Evolutionary conservation across 2,888 invertebrate species (phyloP), one percentile per base, ranked within the genome.

Genomic region (Erebia aethiops): DNA sequence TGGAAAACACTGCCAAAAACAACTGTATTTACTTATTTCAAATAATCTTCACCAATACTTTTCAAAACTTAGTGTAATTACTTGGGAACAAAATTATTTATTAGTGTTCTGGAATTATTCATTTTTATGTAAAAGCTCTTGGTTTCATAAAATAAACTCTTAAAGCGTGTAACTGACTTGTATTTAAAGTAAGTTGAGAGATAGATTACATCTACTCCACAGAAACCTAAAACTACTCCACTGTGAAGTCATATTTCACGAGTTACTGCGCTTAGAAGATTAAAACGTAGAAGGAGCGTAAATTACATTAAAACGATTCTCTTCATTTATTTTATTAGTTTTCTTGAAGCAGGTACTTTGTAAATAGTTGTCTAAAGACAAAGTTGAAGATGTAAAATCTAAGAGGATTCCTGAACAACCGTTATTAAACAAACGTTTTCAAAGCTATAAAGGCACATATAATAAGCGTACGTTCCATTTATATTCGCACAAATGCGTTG

Each of bases 401-500:
- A 49, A 57, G 69, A 68, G 58, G 51, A 49, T 69, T 64, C 46
- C 26, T 56, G 18, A 54, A 66, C 57, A 67, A 67, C 57, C 49
- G 67, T 67, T 67, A 58, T 35, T 67, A 60, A 41, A 70, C 66
- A 70, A 63, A 71, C 51, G 62, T 67, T 67, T 71, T 49, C 54
- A 63, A 57, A 51, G 64, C 58, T 60, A 16, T 71, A 65, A 51
- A 70, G 64, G 16, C 57, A 60, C 62, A 54, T n/a, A 52, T 52
- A 58, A 62, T 72, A 71, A 73, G 58, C 68, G 67, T 71, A 69
- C 61, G 68, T 67, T 68, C 71, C 62, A 63, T 72, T 71, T 69
- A 66, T 67, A 66, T 69, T 68, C 65, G 69, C 72, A 69, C 69
- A 74, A 77, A 74, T 75, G 70, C 71, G 71, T 74, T 71, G 76